Evolutionary conservation across 2,797 vertebrate genomes (phyloP), one percentile per base, ranked within the genome.

Genomic region (Sylvia borin): DNA sequence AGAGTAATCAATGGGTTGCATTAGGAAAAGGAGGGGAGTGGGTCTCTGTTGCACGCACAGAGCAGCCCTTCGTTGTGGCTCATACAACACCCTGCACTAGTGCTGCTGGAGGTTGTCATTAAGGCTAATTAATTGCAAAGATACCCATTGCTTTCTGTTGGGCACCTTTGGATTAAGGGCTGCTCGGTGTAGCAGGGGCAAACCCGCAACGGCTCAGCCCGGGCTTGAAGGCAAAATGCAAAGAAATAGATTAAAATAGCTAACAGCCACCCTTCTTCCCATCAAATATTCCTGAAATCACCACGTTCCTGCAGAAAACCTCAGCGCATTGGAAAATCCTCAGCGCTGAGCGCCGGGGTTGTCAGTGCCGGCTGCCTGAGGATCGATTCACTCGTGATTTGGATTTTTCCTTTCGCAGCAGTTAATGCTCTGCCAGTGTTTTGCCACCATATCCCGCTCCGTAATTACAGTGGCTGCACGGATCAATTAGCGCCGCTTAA

Each of bases 401-500:
- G 91, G 76, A 20, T 90, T 88, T 58, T 58, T 87, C 71, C 61
- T 87, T 77, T 85, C 5, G 13, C 85, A 77, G 95, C 57, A 43
- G 72, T 90, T 90, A 53, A 57, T 55, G 55, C 51, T 32, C 65
- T 58, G 84, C 68, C 55, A 2, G 87, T 31, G 72, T 85, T 90
- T 85, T 53, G 55, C 85, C 83, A 50, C 78, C n/a, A 3, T 21
- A 55, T 40, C 81, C 85, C 43, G 58, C 40, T n/a, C 79, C 12
- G 2, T 90, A 88, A 93, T 96, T 82, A 88, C 67, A 75, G 67
- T 45, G 83, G 47, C 67, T 70, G 79, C 79, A 66, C 10, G 12
- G 75, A 94, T 90, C 83, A 90, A 94, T 93, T 92, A 88, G 76
- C 85, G 68, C 78, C 32, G 34, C 78, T 90, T 85, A 79, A 85